Evolutionary conservation across 2,888 invertebrate species (phyloP), one percentile per base, ranked within the genome.

Genomic region (Linyphia triangularis): DNA sequence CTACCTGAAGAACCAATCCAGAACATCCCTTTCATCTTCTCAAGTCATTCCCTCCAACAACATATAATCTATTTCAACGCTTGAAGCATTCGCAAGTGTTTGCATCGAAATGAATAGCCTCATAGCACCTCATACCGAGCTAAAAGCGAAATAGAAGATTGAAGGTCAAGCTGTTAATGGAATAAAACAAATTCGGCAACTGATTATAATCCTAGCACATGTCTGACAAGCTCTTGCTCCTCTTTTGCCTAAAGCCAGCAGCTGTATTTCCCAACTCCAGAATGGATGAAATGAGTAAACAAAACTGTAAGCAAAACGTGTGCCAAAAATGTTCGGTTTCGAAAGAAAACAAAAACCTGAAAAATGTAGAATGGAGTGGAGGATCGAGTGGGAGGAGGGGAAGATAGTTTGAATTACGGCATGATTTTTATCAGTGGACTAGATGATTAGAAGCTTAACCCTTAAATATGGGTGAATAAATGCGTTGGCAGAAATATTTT

Each of bases 1-100:
- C 2, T 75, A 75, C 73, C 73, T 75, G 59, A n/a, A 19, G 73
- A 59, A n/a, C 24, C 30, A 13, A 75, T 33, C 59, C 59, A 30
- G 24, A 59, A 75, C 73, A 75, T 75, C 13, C 28, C 28, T 24
- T 24, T 16, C 16, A 6, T n/a, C 57, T 57, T 16, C 16, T 57
- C 57, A 57, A 57, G 3, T 19, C 57, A 19, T 57, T 24, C 63
- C 26, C 51, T 43, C n/a, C 51, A 51, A 51, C 13, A 51, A 0
- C 40, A 40, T 40, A n/a, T n/a, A n/a, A n/a, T n/a, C n/a, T n/a
- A n/a, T n/a, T n/a, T n/a, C 51, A n/a, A 51, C 51, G 16, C 9
- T 5, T 16, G 51, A 16, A 51, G 16, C 5, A 51, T 5, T 13
- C 3, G n/a, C n/a, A 16, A 13, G n/a, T 51, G 51, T n/a, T n/a